A percentile compares a stretch with the other conserved stretches of the same genome.
These are phyloP conservation scores for Bombus cullumanus DNA, from an alignment of 1,140 invertebrate species.

Conservation along the genomic window DNA sequence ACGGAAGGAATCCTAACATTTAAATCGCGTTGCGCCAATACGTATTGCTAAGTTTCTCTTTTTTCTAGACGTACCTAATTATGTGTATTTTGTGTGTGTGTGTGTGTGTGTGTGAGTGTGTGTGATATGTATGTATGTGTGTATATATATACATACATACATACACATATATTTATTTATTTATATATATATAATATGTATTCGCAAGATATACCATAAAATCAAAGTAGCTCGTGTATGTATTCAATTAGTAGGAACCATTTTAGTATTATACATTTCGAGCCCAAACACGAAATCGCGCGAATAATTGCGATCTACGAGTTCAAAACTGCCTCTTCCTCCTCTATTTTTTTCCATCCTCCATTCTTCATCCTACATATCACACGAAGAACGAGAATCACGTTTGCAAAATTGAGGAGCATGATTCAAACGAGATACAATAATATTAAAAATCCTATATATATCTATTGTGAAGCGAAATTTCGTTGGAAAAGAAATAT, in stretches of 20 bases:
- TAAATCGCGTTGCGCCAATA: slow-evolving; percentile 38
- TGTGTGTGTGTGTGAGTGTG: slow-evolving; percentile 32
- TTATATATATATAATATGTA: neutral
- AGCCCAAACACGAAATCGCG: slow-evolving; percentile 47
- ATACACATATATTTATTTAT: too few relatives aligned
- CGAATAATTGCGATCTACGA: slow-evolving; percentile 1
- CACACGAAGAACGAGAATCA: slow-evolving; percentile 15
- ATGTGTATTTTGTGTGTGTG: slow-evolving; percentile 62
- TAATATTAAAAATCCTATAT: neutral
- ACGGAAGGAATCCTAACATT: slow-evolving; percentile 10
- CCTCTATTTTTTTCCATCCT: neutral
- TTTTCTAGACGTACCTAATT: slow-evolving; percentile 62
- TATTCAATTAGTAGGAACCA: slow-evolving; percentile 79
- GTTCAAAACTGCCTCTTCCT: neutral
- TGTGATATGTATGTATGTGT: neutral
- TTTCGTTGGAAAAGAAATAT: neutral
- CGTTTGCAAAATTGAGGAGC: neutral
- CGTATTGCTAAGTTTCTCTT: slow-evolving; percentile 70
- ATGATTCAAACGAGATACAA: neutral
- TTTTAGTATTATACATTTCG: slow-evolving; percentile 70
- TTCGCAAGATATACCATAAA: slow-evolving; percentile 36
- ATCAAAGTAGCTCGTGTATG: slow-evolving; percentile 65
- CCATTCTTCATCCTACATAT: too few relatives aligned
- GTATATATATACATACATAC: too few relatives aligned
- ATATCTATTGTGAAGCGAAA: neutral